Percentiles rank a stretch among this genome's conserved stretches.
These are phyloP conservation scores for Brachionus angularis DNA, from an alignment of 1,140 invertebrate species.

Conservation along the genomic window DNA sequence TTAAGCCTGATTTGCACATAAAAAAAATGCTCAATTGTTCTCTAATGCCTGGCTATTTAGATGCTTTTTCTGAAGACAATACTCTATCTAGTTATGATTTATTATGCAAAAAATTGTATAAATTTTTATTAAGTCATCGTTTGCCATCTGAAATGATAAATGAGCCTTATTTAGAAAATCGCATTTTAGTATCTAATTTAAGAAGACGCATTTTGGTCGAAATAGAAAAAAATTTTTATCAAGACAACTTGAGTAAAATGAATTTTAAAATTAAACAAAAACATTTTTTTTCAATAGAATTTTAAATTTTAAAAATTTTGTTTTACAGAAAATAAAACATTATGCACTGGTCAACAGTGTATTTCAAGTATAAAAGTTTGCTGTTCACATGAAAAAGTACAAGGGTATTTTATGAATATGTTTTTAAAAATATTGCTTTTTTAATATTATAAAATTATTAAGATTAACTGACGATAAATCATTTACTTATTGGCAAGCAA, in stretches of 20 bases:
- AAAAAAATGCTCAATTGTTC: constrained; percentile 21
- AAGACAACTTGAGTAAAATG: background rate
- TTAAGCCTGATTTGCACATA: constrained; percentile 10
- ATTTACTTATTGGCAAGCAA: constrained; percentile 17
- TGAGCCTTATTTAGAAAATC: constrained; percentile 22
- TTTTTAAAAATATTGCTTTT: background rate
- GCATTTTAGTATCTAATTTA: constrained; percentile 8
- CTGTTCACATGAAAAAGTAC: constrained; percentile 6
- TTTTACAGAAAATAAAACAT: constrained; percentile 10
- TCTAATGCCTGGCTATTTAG: background rate
- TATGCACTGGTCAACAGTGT: background rate
- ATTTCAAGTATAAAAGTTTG: constrained; percentile 16
- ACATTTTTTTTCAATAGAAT: background rate
- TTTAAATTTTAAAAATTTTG: too few relatives aligned
- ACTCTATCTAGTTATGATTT: background rate
- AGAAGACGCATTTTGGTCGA: background rate
- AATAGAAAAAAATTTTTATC: constrained; percentile 12
- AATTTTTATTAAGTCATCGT: constrained; percentile 33
- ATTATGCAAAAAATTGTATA: background rate
- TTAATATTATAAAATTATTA: background rate
- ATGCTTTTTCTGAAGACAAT: constrained; percentile 10
- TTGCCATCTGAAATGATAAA: constrained; percentile 17
- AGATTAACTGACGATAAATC: constrained; percentile 19
- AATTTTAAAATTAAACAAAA: background rate
- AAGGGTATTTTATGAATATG: too few relatives aligned